A percentile compares a stretch with the other conserved stretches of the same genome.
phyloP scores from a whole-genome alignment of 1,140 invertebrate genomes.

The Cydia pomonella region DNA sequence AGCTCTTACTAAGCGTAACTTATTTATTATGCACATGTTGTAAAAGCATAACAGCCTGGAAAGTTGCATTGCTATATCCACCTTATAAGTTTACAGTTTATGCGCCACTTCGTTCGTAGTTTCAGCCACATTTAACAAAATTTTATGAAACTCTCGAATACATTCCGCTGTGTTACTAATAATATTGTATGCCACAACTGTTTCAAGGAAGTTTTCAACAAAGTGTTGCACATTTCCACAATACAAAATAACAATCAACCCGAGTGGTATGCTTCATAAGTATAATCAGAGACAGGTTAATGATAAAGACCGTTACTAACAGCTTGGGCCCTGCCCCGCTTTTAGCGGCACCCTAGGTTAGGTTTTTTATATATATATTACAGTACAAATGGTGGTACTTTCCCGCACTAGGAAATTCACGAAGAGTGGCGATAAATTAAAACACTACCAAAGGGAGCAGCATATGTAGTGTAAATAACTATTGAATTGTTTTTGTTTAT shows the following conservation, averaged over 20 bases:
- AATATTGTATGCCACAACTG: slow-evolving; percentile 2
- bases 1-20: background rate
- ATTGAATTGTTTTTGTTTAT: too few relatives aligned
- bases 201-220: background rate
- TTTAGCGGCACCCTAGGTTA: too few relatives aligned
- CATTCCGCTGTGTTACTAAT: background rate
- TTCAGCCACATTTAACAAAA: slow-evolving; percentile 4
- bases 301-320: background rate
- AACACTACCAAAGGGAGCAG: too few relatives aligned
- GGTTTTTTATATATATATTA: too few relatives aligned
- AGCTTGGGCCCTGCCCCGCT: too few relatives aligned
- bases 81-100: background rate
- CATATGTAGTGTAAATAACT: too few relatives aligned
- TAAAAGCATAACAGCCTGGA: background rate
- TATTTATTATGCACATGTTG: background rate
- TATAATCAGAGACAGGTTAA: background rate
- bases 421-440: too few relatives aligned
- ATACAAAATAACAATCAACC: slow-evolving; percentile 5
- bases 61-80: background rate
- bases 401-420: too few relatives aligned
- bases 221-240: background rate
- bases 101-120: background rate
- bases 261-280: background rate
- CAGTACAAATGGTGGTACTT: too few relatives aligned
- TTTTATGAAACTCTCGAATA: slow-evolving; percentile 1